These are phyloP conservation scores for Idaea biselata DNA, from an alignment of 2,888 invertebrate genomes.

Conservation along the genomic window DNA sequence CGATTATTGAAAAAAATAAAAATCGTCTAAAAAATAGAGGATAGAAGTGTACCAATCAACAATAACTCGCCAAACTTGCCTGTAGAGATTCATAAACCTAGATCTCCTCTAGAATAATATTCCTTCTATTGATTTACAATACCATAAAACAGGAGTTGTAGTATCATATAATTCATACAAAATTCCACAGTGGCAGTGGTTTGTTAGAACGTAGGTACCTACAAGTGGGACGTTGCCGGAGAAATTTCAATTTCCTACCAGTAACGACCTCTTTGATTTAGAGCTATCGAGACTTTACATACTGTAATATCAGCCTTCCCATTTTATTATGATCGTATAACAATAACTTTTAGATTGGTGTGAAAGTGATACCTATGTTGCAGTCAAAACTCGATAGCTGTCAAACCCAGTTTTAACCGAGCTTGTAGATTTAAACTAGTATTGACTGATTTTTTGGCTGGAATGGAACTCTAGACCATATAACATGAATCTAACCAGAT, in stretches of 20 bases:
- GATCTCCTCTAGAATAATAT: not conserved
- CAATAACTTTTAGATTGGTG: constrained; percentile 28
- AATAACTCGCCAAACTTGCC: too few relatives aligned
- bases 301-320: constrained; percentile 28
- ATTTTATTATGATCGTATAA: constrained; percentile 36
- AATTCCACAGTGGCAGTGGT: constrained; percentile 38
- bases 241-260: constrained; percentile 64
- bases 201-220: constrained; percentile 27
- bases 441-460: too few relatives aligned
- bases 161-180: constrained; percentile 30
- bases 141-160: constrained; percentile 10
- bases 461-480: too few relatives aligned
- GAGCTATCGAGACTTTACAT: constrained; percentile 31
- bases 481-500: too few relatives aligned
- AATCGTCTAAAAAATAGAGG: too few relatives aligned
- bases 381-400: constrained; percentile 1
- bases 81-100: too few relatives aligned
- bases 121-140: not conserved
- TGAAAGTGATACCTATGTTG: constrained; percentile 23
- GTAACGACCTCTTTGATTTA: constrained; percentile 52
- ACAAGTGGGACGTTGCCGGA: constrained; percentile 42
- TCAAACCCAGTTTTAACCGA: not conserved
- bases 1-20: too few relatives aligned
- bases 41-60: too few relatives aligned
- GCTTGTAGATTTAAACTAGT: too few relatives aligned